Evolutionary conservation across 1,140 invertebrate species (phyloP).

Genomic region (Drosophila punjabiensis): DNA sequence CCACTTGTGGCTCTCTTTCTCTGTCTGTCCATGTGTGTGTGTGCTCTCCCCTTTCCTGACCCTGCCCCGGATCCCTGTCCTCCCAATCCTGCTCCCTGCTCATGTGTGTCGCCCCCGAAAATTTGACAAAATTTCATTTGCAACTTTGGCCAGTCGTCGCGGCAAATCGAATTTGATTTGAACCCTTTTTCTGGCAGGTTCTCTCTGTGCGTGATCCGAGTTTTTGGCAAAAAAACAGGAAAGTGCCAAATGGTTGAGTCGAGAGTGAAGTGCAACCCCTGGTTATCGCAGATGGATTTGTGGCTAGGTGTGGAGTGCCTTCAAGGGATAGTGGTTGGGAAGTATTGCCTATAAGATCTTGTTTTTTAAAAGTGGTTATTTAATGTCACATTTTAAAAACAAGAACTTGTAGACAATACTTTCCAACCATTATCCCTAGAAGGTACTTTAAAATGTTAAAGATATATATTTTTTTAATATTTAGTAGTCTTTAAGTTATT

Average conservation of each 20-base stretch:
- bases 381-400: neutral
- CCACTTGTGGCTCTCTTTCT: slow-evolving; percentile 79
- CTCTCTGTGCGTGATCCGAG: slow-evolving; percentile 34
- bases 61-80: neutral
- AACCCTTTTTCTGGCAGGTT: slow-evolving; percentile 62
- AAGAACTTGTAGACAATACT: no score
- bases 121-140: slow-evolving; percentile 73
- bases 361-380: neutral
- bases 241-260: neutral
- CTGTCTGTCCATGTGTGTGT: slow-evolving; percentile 8
- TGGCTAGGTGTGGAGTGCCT: neutral
- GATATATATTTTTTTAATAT: neutral
- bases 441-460: neutral
- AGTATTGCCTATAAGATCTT: neutral
- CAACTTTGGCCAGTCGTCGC: slow-evolving; percentile 29
- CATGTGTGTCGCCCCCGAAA: slow-evolving; percentile 34
- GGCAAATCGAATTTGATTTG: slow-evolving; percentile 79
- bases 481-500: neutral
- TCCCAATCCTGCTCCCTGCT: neutral
- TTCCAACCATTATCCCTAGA: no score
- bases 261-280: slow-evolving; percentile 26
- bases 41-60: neutral
- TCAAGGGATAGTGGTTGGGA: neutral
- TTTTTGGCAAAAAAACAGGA: slow-evolving; percentile 9
- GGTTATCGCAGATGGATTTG: neutral